These are phyloP conservation scores for Brachionus manjavacas DNA, from an alignment of 1,140 invertebrate species.

Conservation along the genomic window DNA sequence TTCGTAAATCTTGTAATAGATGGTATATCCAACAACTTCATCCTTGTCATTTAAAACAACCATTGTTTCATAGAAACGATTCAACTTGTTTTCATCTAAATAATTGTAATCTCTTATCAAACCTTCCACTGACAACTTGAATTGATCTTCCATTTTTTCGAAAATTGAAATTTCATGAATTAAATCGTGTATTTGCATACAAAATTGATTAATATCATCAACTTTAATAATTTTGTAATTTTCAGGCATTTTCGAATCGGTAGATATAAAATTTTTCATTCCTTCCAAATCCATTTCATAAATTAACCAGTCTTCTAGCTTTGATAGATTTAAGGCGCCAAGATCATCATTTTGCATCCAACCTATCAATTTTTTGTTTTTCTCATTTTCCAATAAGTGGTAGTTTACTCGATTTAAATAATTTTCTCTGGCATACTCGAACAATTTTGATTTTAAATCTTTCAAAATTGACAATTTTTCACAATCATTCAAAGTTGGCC, in stretches of 20 bases:
- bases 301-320: conserved; percentile 32
- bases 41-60: conserved; percentile 21
- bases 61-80: conserved; percentile 5
- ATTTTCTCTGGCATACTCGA: not conserved
- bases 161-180: conserved; percentile 32
- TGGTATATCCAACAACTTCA: conserved; percentile 23
- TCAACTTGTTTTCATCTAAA: not conserved
- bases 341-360: not conserved
- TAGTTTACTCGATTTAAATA: conserved; percentile 9
- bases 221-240: conserved; percentile 11
- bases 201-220: conserved; percentile 1
- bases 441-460: not conserved
- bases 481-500: not conserved
- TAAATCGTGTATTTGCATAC: not conserved
- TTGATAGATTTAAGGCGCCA: conserved; percentile 15
- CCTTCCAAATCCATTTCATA: conserved; percentile 15
- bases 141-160: conserved; percentile 39
- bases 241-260: not conserved
- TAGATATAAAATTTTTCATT: not conserved
- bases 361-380: not conserved
- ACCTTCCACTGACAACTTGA: not conserved
- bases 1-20: conserved; percentile 26
- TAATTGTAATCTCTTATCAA: not conserved
- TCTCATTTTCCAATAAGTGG: not conserved
- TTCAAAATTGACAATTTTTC: not conserved